Percentiles rank a stretch among this genome's conserved stretches.
Evolutionary conservation across 1,140 invertebrate species (phyloP).

Genomic region (Orius laevigatus): DNA sequence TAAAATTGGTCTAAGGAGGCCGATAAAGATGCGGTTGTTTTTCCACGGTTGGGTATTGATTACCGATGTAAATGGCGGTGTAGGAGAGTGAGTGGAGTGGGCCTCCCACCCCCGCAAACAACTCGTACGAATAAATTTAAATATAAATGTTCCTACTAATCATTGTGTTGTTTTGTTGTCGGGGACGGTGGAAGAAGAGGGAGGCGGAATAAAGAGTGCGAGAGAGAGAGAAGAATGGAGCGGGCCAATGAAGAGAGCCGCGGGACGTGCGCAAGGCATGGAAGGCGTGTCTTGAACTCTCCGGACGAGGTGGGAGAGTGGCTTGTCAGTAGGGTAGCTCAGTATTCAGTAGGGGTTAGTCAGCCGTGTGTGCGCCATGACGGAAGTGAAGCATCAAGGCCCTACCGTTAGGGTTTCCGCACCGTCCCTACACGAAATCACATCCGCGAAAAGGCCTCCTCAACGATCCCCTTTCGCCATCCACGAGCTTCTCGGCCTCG

Average conservation of each 20-base stretch:
- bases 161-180: too few relatives aligned
- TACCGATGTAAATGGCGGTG: conserved; percentile 3
- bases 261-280: not conserved
- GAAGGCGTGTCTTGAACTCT: not conserved
- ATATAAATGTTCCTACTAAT: conserved; percentile 6
- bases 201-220: not conserved
- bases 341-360: not conserved
- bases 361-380: conserved; percentile 6
- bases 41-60: not conserved
- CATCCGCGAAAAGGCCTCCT: conserved; percentile 34
- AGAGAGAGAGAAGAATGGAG: conserved; percentile 1
- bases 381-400: conserved; percentile 11
- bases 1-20: too few relatives aligned
- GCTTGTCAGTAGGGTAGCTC: not conserved
- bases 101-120: not conserved
- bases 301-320: not conserved
- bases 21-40: too few relatives aligned
- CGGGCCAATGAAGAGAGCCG: conserved; percentile 1
- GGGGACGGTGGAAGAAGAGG: not conserved
- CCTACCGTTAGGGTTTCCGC: conserved; percentile 15
- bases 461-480: conserved; percentile 82
- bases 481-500: conserved; percentile 69
- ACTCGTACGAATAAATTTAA: conserved; percentile 8
- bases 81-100: not conserved
- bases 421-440: conserved; percentile 7